phyloP scores from a whole-genome alignment of 64 coral and sea anemone genomes.

The Stichodactyla mertensii region DNA sequence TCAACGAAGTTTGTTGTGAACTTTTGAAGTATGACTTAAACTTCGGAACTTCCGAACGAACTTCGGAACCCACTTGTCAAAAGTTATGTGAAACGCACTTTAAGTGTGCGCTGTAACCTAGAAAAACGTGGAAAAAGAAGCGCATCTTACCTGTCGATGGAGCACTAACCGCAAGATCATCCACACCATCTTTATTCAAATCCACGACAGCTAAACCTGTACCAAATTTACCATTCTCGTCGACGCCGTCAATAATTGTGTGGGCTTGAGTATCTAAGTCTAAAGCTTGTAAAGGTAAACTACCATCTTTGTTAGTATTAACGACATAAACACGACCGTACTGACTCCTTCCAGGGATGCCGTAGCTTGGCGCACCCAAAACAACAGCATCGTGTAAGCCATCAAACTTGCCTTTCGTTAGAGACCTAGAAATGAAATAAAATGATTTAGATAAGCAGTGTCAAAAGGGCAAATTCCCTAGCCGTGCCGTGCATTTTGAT shows the following conservation, averaged over 20 bases:
- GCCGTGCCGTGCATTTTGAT: no score
- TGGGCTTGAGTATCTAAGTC: slow-evolving; percentile 73
- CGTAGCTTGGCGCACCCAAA: slow-evolving; percentile 79
- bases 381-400: slow-evolving; percentile 35
- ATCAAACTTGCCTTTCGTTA: slow-evolving; percentile 69
- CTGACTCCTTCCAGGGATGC: slow-evolving; percentile 72
- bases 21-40: no score
- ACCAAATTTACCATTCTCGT: slow-evolving; percentile 87
- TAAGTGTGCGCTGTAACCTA: neutral
- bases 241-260: slow-evolving; percentile 62
- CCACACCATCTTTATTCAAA: slow-evolving; percentile 82
- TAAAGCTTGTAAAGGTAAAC: slow-evolving; percentile 35
- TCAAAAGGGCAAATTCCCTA: no score
- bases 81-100: no score
- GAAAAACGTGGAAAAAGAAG: neutral
- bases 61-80: no score
- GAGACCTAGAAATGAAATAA: slow-evolving; percentile 34
- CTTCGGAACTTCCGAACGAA: no score
- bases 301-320: slow-evolving; percentile 31
- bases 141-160: slow-evolving; percentile 65
- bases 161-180: slow-evolving; percentile 86
- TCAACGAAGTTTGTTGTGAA: no score
- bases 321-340: slow-evolving; percentile 83
- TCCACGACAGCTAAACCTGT: slow-evolving; percentile 71
- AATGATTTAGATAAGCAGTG: neutral